Evolutionary conservation across 2,797 vertebrate species (phyloP).

Genomic region (Syngnathus acus): DNA sequence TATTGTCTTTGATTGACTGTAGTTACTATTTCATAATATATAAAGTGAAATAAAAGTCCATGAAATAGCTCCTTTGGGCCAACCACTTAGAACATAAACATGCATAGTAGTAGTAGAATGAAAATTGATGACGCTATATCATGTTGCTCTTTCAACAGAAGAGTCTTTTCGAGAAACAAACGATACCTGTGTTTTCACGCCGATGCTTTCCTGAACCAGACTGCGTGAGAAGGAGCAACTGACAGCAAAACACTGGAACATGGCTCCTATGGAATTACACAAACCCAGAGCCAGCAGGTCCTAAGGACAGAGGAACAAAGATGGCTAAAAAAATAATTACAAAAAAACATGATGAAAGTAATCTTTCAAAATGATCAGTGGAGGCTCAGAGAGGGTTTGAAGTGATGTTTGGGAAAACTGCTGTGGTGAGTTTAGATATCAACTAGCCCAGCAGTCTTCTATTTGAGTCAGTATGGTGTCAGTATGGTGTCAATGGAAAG

Average conservation of each 20-base stretch:
- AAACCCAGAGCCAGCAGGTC: slow-evolving; percentile 84
- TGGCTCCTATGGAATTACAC: slow-evolving; percentile 78
- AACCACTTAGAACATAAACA: too few species aligned
- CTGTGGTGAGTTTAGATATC: not conserved
- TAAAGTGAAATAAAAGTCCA: too few species aligned
- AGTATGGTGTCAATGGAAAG: not conserved
- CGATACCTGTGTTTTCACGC: slow-evolving; percentile 60
- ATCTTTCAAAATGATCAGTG: not conserved
- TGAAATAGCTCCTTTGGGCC: too few species aligned
- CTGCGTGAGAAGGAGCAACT: slow-evolving; percentile 85
- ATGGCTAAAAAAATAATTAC: not conserved
- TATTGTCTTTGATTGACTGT: too few species aligned
- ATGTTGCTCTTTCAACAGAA: not conserved
- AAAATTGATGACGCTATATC: not conserved
- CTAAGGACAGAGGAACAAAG: slow-evolving; percentile 49
- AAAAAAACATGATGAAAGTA: not conserved
- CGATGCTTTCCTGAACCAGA: slow-evolving; percentile 79
- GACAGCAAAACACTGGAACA: slow-evolving; percentile 82
- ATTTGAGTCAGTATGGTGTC: not conserved
- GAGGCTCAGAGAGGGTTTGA: not conserved
- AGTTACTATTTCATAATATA: too few species aligned
- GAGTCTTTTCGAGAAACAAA: not conserved
- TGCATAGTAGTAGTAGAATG: too few species aligned
- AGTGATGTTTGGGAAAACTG: not conserved
- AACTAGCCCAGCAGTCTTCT: not conserved